These are phyloP conservation scores for Leptinotarsa haldemani DNA, from an alignment of 2,888 invertebrate genomes.

Conservation along the genomic window DNA sequence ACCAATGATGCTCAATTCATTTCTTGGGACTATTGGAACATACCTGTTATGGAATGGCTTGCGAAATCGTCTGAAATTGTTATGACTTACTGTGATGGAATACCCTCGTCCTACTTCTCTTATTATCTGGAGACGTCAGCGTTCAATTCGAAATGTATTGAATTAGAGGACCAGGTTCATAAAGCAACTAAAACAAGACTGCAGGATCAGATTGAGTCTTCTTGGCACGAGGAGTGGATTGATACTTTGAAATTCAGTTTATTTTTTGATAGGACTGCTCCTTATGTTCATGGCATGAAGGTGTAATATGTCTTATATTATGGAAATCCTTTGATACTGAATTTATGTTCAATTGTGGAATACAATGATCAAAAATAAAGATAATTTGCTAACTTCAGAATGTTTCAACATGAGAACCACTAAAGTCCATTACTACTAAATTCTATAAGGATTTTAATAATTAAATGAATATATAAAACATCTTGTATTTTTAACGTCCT, in stretches of 20 bases:
- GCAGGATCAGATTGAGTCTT: conserved; percentile 63
- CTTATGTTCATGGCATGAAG: conserved; percentile 41
- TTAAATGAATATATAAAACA: too few relatives aligned
- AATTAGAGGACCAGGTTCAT: conserved; percentile 61
- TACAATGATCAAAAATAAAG: too few relatives aligned
- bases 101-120: conserved; percentile 39
- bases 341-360: too few relatives aligned
- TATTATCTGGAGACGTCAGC: conserved; percentile 55
- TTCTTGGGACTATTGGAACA: conserved; percentile 65
- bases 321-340: neutral
- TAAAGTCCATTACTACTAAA: too few relatives aligned
- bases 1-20: conserved; percentile 51
- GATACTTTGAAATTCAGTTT: conserved; percentile 53
- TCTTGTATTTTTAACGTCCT: too few relatives aligned
- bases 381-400: too few relatives aligned
- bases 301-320: conserved; percentile 29
- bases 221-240: conserved; percentile 66
- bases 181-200: conserved; percentile 63
- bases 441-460: too few relatives aligned
- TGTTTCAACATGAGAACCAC: too few relatives aligned
- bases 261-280: conserved; percentile 37
- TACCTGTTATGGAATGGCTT: conserved; percentile 64
- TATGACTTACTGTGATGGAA: conserved; percentile 49
- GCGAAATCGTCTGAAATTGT: conserved; percentile 57
- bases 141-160: conserved; percentile 55